Base-by-base conservation (phyloP, 2,888 invertebrate species). In the Tetragnatha montana region DNA sequence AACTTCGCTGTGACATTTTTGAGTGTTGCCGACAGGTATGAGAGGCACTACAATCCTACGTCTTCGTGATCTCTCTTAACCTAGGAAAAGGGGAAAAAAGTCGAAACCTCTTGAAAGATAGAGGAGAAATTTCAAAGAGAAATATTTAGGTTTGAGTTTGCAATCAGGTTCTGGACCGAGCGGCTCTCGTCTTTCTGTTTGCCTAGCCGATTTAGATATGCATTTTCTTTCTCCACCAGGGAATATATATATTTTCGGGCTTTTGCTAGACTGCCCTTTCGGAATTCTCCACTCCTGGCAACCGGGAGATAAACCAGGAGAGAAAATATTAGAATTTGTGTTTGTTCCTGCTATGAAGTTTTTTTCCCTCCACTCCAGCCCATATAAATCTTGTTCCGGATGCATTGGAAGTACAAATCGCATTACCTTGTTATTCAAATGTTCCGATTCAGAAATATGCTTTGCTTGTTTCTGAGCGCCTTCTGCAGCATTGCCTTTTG, bases 111-210 rank as follows among this genome's bases (percentile, higher is more conserved):
- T 35, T 35, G 35, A 35, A 35, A 35, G 35, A 85, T 69, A 60
- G 79, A 88, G 74, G 51, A 35, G 73, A 88, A 82, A 80, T 83
- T 83, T 83, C 73, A 74, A 88, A 88, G 83, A 88, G 79, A 88
- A 88, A 88, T 88, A 88, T 88, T 88, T 79, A 80, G 88, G 80
- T 83, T 88, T 70, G 79, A 83, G 88, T 88, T 88, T 88, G 88
- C 83, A 88, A 88, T 88, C 88, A 88, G 88, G 83, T 88, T 88
- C 88, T 35, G 83, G 79, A 83, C 50, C 69, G 79, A 69, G 80
- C 60, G 80, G 83, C 68, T 88, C 74, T 35, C 79, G n/a, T 22
- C 17, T 50, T 10, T 51, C 73, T 71, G 51, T 82, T 88, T 79
- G 76, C 78, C 78, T 79, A 71, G 21, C 73, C 22, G 78, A 82